Evolutionary conservation across 2,888 invertebrate species (phyloP), one percentile per base, ranked within the genome.

Genomic region (Lasius platythorax): DNA sequence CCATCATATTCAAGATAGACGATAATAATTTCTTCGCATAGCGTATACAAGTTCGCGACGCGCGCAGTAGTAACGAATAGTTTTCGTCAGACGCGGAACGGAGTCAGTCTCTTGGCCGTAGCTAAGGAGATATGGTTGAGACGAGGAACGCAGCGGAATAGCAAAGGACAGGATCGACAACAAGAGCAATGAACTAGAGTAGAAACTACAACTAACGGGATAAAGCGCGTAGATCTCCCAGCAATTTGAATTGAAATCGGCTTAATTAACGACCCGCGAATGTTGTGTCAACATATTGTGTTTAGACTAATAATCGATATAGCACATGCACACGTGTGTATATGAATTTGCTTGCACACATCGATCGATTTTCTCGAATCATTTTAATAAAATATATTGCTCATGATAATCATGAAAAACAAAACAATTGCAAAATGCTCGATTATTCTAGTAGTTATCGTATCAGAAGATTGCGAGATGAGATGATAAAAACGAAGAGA

Each of bases 191-290:
- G 37, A 46, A 66, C 40, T 82, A 18, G 64, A 40, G 5, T 30
- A n/a, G 82, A 53, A 82, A 82, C 78, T 64, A 64, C 43, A 30
- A 61, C 33, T 40, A 63, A 50, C 50, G 43, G 64, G 64, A 40
- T 33, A 23, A 28, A 82, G n/a, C 30, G 68, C 64, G 72, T 82
- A 58, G 61, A 75, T 43, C 75, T 53, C 37, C 72, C 63, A 76
- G 67, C 83, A 87, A 89, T 85, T 89, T 85, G 83, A 81, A 67
- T 75, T 64, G 73, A 90, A 90, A 86, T 90, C 87, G 79, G 73
- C 85, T 88, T 88, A 90, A 89, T 90, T 89, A 90, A 87, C 84
- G 79, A 84, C 66, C 64, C 37, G 46, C 76, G 82, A 67, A 82
- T 74, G 82, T 74, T 61, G 84, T 12, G 28, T 63, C 63, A 68